Evolutionary conservation across 1,140 invertebrate species (phyloP), one percentile per base, ranked within the genome.

Genomic region (Drosophila pallidifrons): DNA sequence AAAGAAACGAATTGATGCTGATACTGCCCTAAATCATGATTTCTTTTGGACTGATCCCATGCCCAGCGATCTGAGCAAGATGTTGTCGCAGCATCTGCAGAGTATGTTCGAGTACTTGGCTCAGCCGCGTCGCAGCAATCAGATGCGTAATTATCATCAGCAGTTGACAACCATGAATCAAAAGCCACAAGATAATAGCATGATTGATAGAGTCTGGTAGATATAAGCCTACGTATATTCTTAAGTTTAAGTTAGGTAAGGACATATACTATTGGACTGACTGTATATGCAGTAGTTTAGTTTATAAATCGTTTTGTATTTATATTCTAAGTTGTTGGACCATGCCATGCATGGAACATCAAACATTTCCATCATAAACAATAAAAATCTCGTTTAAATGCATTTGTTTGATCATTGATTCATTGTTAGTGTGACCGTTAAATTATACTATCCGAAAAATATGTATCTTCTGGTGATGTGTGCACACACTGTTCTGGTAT

Each of bases 1-100:
- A 0, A 95, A 95, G 1, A 98, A 98, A 92, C 93, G 99, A 76
- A 96, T 96, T 32, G 97, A 99, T 92, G 96, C 98, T 0, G 98
- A 99, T 90, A 96, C 96, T 1, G 98, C 98, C 0, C 91, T 99
- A 1, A 99, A 99, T 94, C 98, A 99, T 83, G 98, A 99, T 89
- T 99, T 99, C 92, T 99, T 99, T 92, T 99, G 98, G 98, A 97
- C 96, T 1, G 98, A 99, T 92, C 99, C 99, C 30, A 97, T 98
- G 96, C 98, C 98, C 0, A 96, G 95, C 88, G 98, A 99, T 90
- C 93, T 99, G 1, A 96, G 95, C 28, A 97, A 97, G 93, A 99
- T 99, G 98, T 93, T 99, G 51, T 97, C 97, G 0, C 97, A 98
- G 83, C 98, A 99, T 91, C 96, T 96, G 0, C 97, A 98, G 80